Percentiles rank a stretch among this genome's conserved stretches.
phyloP scores from a whole-genome alignment of 2,113 vertebrate species.

The Pseudolaguvia tuberculata region DNA sequence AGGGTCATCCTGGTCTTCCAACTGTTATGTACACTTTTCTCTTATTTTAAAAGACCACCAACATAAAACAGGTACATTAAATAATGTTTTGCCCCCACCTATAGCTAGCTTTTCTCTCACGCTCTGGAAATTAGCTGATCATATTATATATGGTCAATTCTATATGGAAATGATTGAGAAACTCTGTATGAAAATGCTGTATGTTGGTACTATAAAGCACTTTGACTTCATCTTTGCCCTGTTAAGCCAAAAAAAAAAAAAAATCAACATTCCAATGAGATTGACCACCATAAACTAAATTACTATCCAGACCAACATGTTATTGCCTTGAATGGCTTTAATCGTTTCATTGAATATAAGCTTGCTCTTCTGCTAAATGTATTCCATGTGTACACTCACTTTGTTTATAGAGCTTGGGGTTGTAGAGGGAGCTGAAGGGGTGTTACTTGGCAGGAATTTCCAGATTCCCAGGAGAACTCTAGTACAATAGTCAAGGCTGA shows the following conservation, averaged over 20 bases:
- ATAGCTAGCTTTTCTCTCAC: neutral
- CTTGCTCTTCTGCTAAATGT: constrained; percentile 34
- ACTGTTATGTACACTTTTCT: too few species aligned
- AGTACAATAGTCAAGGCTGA: constrained; percentile 38
- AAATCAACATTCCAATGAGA: neutral
- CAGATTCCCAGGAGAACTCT: constrained; percentile 36
- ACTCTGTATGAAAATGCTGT: neutral
- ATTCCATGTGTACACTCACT: constrained; percentile 43
- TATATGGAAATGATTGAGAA: neutral
- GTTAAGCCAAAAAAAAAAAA: too few species aligned
- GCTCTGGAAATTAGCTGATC: neutral
- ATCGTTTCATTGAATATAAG: constrained; percentile 30
- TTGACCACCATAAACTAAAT: neutral
- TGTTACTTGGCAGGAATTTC: constrained; percentile 38
- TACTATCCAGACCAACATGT: neutral
- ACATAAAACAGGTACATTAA: neutral
- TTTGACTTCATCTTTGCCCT: neutral
- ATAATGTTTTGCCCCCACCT: neutral
- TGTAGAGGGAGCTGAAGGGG: constrained; percentile 14
- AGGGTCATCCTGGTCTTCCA: too few species aligned
- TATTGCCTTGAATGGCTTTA: constrained; percentile 13
- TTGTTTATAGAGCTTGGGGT: constrained; percentile 41
- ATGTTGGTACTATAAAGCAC: neutral
- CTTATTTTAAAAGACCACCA: too few species aligned
- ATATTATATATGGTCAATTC: neutral